phyloP scores from a whole-genome alignment of 2,113 vertebrate species.

The Epinephelus cyanopodus region DNA sequence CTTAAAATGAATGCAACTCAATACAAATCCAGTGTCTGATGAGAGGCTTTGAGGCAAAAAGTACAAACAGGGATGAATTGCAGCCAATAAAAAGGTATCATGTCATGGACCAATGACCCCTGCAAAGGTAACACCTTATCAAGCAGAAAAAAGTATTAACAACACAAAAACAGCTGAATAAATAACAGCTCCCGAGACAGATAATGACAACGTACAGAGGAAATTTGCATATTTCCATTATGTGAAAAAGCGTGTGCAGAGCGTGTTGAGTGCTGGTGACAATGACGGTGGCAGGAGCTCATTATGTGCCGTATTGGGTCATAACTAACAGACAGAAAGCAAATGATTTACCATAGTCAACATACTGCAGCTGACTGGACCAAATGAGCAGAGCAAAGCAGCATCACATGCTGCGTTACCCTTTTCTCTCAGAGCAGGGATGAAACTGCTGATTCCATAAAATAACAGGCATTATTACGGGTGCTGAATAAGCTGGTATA shows the following conservation, averaged over 20 bases:
- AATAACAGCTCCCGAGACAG: conserved; percentile 5
- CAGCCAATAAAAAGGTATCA: conserved; percentile 2
- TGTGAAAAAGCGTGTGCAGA: background rate
- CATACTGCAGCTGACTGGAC: conserved; percentile 39
- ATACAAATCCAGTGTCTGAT: background rate
- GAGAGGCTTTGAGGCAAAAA: background rate
- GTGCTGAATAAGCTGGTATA: conserved; percentile 55
- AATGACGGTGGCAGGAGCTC: conserved; percentile 38
- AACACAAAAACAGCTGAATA: conserved; percentile 1
- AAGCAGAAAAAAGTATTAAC: conserved; percentile 39
- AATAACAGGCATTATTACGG: conserved; percentile 52
- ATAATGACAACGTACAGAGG: conserved; percentile 20
- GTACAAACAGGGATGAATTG: background rate
- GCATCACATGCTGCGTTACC: conserved; percentile 29
- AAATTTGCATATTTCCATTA: conserved; percentile 60
- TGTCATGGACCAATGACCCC: background rate
- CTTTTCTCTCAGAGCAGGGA: conserved; percentile 26
- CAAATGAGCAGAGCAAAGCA: conserved; percentile 28
- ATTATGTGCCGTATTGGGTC: conserved; percentile 32
- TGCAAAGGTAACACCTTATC: conserved; percentile 28
- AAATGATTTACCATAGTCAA: conserved; percentile 6
- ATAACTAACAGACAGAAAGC: conserved; percentile 39
- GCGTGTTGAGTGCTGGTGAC: conserved; percentile 10
- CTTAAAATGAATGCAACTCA: background rate
- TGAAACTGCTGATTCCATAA: conserved; percentile 62